Percentiles rank a stretch among this genome's conserved stretches.
Conservation (phyloP, 1,140 invertebrate genomes). For the Rhopalosiphum padi region DNA sequence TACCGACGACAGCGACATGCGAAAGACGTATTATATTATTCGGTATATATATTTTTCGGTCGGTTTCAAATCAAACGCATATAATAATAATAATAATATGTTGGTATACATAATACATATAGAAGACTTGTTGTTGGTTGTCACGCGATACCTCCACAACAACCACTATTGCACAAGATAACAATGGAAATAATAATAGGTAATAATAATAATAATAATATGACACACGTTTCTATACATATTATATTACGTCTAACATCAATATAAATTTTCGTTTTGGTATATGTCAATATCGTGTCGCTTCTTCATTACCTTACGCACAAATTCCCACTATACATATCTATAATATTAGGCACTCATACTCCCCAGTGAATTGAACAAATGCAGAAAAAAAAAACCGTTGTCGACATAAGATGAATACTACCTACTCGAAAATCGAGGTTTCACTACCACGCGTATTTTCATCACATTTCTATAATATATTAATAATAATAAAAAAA, state of each 20-base stretch:
- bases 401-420: too few relatives aligned
- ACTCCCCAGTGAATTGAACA: too few relatives aligned
- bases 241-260: not conserved
- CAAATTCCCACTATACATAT: not conserved
- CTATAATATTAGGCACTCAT: too few relatives aligned
- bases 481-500: too few relatives aligned
- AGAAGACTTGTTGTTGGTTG: not conserved
- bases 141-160: not conserved
- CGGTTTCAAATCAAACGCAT: not conserved
- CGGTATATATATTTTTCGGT: not conserved
- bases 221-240: not conserved
- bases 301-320: not conserved
- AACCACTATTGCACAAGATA: not conserved
- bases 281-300: not conserved
- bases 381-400: too few relatives aligned
- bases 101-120: not conserved
- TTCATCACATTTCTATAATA: too few relatives aligned
- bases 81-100: not conserved
- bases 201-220: not conserved
- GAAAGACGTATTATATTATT: not conserved
- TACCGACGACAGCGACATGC: not conserved
- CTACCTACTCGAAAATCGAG: too few relatives aligned
- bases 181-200: not conserved
- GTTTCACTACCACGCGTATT: too few relatives aligned
- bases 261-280: not conserved